Evolutionary conservation across 2,888 invertebrate species (phyloP).

Genomic region (Ectemnius cavifrons): DNA sequence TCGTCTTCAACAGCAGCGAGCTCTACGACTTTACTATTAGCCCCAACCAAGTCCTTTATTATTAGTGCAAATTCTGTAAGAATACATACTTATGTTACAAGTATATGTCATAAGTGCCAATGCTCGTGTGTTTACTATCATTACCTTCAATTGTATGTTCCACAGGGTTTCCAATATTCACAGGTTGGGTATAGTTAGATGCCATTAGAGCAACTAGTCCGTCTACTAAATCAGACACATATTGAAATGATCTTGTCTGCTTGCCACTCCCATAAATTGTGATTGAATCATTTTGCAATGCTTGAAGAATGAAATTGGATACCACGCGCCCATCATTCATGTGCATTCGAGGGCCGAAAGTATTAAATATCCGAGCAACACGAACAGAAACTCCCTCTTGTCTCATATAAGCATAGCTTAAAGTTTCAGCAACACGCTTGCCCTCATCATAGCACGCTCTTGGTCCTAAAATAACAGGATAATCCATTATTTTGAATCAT

Average conservation of each 20-base stretch:
- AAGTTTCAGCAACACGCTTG: conserved; percentile 98
- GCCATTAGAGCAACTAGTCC: conserved; percentile 96
- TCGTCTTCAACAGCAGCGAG: conserved; percentile 96
- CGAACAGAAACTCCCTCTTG: conserved; percentile 97
- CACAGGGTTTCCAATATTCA: conserved; percentile 98
- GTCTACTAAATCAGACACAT: conserved; percentile 97
- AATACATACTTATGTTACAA: conserved; percentile 20
- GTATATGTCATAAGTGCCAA: too few relatives aligned
- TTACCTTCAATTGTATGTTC: conserved; percentile 96
- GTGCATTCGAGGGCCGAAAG: conserved; percentile 99
- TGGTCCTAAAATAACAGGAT: conserved; percentile 81
- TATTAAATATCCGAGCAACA: conserved; percentile 99
- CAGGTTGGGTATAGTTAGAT: conserved; percentile 93
- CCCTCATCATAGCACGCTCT: conserved; percentile 99
- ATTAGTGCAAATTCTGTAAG: conserved; percentile 90
- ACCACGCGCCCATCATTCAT: conserved; percentile 99
- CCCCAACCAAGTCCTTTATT: conserved; percentile 91
- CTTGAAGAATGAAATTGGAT: conserved; percentile 98
- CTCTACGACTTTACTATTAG: conserved; percentile 90
- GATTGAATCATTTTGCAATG: conserved; percentile 95
- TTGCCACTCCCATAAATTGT: conserved; percentile 93
- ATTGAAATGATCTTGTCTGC: conserved; percentile 98
- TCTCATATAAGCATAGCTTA: conserved; percentile 97
- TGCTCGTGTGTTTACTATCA: neutral
- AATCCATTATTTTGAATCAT: neutral